Evolutionary conservation across 2,888 invertebrate species (phyloP), one percentile per base, ranked within the genome.

Genomic region (Thereva nobilitata): DNA sequence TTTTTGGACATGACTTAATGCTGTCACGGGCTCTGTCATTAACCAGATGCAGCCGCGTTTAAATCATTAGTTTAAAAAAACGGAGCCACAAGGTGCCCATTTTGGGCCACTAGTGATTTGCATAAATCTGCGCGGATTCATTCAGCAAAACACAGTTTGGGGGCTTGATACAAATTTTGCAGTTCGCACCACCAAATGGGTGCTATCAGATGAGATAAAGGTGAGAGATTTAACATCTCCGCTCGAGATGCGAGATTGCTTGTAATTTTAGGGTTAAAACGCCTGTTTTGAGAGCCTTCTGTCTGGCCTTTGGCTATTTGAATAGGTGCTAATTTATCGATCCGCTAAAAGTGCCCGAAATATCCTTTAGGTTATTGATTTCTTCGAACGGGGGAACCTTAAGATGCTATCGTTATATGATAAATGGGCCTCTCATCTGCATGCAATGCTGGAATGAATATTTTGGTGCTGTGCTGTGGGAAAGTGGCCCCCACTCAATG

Each of bases 271-370:
- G 53, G 52, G 23, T 53, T 53, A 23, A 41, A 64, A 52, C 38
- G 55, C 42, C 44, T 35, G 41, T 35, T 64, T 53, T 23, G 23
- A 23, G 23, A 23, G 23, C 23, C 23, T 23, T 23, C 23, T 23
- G 23, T 23, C 23, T 23, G 23, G 23, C 23, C 23, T 23, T 23
- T 23, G 23, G 23, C 66, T 66, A 55, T 68, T 68, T 67, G 57
- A 50, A 68, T 57, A 63, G 68, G 68, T 66, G 68, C 66, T 68
- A 68, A 68, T 68, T 68, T 68, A 68, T 68, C 63, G 40, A 38
- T 9, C 50, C 12, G 45, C 35, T 38, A 42, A 35, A 40, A 40
- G 10, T 61, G 8, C 6, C 38, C 23, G 49, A 38, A 23, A 40
- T 49, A 49, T 38, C 23, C 49, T 38, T 35, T 5, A 61, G 50